phyloP scores from a whole-genome alignment of 2,888 invertebrate genomes.

The Unio delphinus region DNA sequence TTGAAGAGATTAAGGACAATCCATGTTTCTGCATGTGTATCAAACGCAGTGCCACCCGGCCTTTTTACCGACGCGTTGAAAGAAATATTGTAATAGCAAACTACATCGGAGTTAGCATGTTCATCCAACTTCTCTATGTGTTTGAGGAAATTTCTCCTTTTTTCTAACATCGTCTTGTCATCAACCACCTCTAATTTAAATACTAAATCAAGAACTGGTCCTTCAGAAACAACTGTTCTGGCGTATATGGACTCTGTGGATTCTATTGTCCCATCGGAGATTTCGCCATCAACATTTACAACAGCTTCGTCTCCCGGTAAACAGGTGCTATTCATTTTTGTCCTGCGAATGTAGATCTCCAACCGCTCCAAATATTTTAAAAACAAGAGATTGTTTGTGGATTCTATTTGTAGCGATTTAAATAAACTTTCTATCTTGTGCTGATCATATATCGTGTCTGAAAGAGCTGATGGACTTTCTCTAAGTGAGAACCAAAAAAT shows the following conservation, averaged over 20 bases:
- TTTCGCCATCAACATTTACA: too few species aligned
- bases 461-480: conserved; percentile 41
- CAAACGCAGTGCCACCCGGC: not conserved
- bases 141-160: too few species aligned
- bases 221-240: not conserved
- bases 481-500: conserved; percentile 64
- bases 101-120: too few species aligned
- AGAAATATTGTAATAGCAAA: too few species aligned
- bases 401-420: conserved; percentile 50
- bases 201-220: not conserved
- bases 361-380: conserved; percentile 54
- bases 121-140: too few species aligned
- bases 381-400: conserved; percentile 59
- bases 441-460: conserved; percentile 46
- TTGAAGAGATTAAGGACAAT: conserved; percentile 37
- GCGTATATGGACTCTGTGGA: too few species aligned
- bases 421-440: conserved; percentile 48
- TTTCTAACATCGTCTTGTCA: too few species aligned
- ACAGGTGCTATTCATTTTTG: not conserved
- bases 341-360: conserved; percentile 29
- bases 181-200: too few species aligned
- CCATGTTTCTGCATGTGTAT: conserved; percentile 20
- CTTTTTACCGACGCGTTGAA: not conserved
- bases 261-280: too few species aligned
- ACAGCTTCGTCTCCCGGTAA: not conserved